Conservation (phyloP, 1,140 invertebrate species). For the Drosophila ercepeae region DNA sequence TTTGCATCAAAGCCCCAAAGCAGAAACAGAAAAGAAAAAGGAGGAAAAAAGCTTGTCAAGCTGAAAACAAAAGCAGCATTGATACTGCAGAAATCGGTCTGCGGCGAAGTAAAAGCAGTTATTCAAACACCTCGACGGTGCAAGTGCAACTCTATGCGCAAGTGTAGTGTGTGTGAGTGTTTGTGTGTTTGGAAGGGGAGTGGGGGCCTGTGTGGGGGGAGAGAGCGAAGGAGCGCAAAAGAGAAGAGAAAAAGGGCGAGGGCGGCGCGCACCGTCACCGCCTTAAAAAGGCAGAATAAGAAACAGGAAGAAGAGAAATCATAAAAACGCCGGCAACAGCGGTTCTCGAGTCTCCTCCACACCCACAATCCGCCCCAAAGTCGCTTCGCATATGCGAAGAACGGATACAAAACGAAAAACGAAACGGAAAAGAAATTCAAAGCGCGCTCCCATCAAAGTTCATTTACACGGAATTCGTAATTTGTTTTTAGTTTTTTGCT, state of each 20-base stretch:
- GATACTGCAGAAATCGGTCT: constrained; percentile 13
- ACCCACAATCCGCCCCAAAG: constrained; percentile 5
- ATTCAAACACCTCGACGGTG: constrained; percentile 24
- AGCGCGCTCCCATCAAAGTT: constrained; percentile 60
- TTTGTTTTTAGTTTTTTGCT: constrained; percentile 72
- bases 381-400: too few relatives aligned
- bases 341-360: constrained; percentile 67
- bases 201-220: constrained; percentile 25
- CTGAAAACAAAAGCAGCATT: constrained; percentile 30
- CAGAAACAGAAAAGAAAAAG: constrained; percentile 41
- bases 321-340: constrained; percentile 73
- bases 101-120: constrained; percentile 25
- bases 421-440: constrained; percentile 33
- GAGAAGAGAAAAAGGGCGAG: constrained; percentile 60
- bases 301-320: constrained; percentile 47
- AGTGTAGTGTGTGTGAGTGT: constrained; percentile 51
- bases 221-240: constrained; percentile 50
- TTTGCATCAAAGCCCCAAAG: constrained; percentile 63
- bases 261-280: constrained; percentile 29
- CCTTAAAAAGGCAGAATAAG: constrained; percentile 39
- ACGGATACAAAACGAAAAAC: too few relatives aligned
- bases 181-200: constrained; percentile 22
- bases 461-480: constrained; percentile 76
- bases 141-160: constrained; percentile 47
- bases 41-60: constrained; percentile 36